Evolutionary conservation across 2,113 vertebrate species (phyloP).

Genomic region (Phalacrocorax carbo): DNA sequence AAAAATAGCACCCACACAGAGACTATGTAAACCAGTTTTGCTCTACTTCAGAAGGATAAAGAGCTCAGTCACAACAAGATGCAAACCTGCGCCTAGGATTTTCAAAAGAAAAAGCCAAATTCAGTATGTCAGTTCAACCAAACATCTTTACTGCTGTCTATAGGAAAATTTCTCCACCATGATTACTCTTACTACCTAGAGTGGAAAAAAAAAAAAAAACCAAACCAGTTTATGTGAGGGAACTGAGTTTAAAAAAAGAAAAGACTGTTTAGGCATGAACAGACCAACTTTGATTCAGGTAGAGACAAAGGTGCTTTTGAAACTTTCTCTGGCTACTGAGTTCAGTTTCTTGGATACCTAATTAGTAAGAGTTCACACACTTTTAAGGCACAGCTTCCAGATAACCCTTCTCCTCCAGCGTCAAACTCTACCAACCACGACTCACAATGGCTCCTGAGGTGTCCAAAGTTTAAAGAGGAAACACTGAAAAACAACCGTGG

Average conservation of each 20-base stretch:
- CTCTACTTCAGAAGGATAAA: slow-evolving; percentile 40
- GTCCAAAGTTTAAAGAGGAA: background rate
- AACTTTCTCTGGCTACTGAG: background rate
- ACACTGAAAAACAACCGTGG: background rate
- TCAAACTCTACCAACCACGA: background rate
- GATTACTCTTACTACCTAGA: background rate
- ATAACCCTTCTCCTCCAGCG: background rate
- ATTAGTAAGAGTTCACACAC: background rate
- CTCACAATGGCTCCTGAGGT: background rate
- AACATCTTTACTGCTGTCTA: background rate
- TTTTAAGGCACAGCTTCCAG: background rate
- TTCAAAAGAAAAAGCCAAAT: background rate
- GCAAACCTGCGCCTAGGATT: background rate
- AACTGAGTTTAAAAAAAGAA: background rate
- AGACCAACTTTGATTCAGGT: background rate
- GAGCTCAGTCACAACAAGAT: slow-evolving; percentile 4
- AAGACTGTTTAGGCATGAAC: background rate
- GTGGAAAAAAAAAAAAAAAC: background rate
- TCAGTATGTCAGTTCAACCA: background rate
- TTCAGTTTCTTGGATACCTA: background rate
- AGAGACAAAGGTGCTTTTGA: slow-evolving; percentile 42
- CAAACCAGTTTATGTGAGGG: background rate
- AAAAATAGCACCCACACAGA: slow-evolving; percentile 11
- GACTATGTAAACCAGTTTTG: slow-evolving; percentile 47
- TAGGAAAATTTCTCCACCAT: background rate